Conservation (phyloP, 2,888 invertebrate species). For the Cosmia trapezina region DNA sequence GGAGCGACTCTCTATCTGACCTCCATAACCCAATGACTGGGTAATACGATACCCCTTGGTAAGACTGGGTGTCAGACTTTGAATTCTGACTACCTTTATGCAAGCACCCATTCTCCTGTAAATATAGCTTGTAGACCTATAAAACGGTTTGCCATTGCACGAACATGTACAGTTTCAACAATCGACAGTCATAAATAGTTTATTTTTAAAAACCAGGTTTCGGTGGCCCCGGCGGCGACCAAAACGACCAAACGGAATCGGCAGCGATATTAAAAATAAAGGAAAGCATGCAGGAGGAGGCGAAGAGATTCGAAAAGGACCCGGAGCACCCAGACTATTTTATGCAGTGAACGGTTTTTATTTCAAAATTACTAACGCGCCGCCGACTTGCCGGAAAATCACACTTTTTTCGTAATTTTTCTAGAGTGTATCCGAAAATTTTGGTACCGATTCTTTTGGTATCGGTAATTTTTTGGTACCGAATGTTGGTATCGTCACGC, state of each 20-base stretch:
- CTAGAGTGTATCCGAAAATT: constrained; percentile 11
- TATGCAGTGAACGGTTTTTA: constrained; percentile 94
- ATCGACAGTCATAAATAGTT: constrained; percentile 62
- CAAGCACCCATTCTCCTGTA: background rate
- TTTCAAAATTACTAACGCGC: constrained; percentile 34
- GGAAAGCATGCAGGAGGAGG: constrained; percentile 99
- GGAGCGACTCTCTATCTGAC: too few species aligned
- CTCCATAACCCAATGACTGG: too few species aligned
- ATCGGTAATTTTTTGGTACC: constrained; percentile 41
- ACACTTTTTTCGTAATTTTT: constrained; percentile 7
- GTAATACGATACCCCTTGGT: too few species aligned
- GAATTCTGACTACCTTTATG: too few species aligned
- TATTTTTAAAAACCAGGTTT: constrained; percentile 83
- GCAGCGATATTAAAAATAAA: constrained; percentile 99
- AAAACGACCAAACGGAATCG: constrained; percentile 98
- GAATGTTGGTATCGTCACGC: constrained; percentile 22
- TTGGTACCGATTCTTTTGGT: constrained; percentile 47
- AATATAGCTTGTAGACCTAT: constrained; percentile 12
- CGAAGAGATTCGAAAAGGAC: constrained; percentile 99
- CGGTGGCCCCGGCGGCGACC: constrained; percentile 89
- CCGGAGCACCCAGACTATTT: constrained; percentile 99
- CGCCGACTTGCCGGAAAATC: constrained; percentile 66
- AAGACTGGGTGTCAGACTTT: too few species aligned
- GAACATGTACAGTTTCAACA: constrained; percentile 43
- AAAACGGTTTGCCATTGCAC: constrained; percentile 20